Evolutionary conservation across 2,113 vertebrate species (phyloP).

Genomic region (Bubo blakistoni): DNA sequence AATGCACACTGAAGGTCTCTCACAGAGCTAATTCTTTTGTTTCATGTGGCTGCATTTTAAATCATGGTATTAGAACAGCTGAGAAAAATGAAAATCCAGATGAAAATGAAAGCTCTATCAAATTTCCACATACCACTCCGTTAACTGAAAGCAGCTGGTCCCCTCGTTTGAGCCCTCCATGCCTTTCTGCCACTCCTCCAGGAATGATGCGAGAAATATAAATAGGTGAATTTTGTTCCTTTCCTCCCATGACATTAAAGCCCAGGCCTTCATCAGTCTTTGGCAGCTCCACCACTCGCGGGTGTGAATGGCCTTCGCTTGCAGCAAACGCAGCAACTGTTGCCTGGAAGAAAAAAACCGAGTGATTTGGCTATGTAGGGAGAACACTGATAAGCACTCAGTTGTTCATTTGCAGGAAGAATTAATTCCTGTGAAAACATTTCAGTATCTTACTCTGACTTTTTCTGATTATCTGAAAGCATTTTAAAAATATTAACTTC

Average conservation of each 20-base stretch:
- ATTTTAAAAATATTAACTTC: background rate
- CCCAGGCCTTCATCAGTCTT: constrained; percentile 99
- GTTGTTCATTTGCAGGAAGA: constrained; percentile 1
- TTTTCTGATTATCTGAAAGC: background rate
- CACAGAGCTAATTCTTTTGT: background rate
- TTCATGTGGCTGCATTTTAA: background rate
- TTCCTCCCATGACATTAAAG: constrained; percentile 99
- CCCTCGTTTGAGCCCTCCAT: constrained; percentile 95
- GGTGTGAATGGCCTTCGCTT: constrained; percentile 98
- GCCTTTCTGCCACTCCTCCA: constrained; percentile 95
- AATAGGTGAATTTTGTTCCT: constrained; percentile 98
- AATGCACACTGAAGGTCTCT: background rate
- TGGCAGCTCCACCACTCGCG: constrained; percentile 93
- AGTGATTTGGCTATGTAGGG: constrained; percentile 30
- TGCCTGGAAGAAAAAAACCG: constrained; percentile 77
- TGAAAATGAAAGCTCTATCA: background rate
- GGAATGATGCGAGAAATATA: constrained; percentile 99
- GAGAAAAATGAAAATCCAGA: constrained; percentile 2
- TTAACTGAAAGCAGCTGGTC: constrained; percentile 98
- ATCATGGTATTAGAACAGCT: background rate
- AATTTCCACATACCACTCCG: constrained; percentile 87
- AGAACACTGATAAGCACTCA: background rate
- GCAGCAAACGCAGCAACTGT: constrained; percentile 98
- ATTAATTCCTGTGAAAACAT: background rate
- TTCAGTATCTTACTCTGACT: background rate